These are phyloP conservation scores for Mnemiopsis leidyi DNA, from an alignment of 37 sponge, comb jelly and placozoan species.

Conservation along the genomic window DNA sequence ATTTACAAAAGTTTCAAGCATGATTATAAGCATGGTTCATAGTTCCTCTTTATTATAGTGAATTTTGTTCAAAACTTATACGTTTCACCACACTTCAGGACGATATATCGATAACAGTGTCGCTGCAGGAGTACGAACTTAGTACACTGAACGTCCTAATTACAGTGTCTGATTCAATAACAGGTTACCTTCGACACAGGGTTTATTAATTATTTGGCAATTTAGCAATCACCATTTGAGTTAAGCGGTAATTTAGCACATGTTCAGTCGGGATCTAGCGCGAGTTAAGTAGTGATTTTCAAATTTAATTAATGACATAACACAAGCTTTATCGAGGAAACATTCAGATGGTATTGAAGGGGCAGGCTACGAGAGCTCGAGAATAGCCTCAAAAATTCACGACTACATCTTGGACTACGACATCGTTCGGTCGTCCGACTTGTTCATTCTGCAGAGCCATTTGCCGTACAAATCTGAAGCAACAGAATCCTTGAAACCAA, in stretches of 20 bases:
- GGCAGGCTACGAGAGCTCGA: constrained; percentile 48
- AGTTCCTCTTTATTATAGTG: too few relatives aligned
- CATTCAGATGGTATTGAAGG: background rate
- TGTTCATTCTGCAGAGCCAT: background rate
- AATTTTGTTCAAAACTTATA: too few relatives aligned
- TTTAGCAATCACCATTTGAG: too few relatives aligned
- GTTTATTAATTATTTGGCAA: too few relatives aligned
- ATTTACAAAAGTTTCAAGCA: too few relatives aligned
- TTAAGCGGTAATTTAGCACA: background rate
- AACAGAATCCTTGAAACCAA: background rate
- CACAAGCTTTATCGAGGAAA: background rate
- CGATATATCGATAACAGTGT: background rate
- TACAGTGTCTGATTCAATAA: constrained; percentile 1
- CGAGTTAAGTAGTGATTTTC: too few relatives aligned
- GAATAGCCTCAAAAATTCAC: background rate
- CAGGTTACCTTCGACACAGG: too few relatives aligned
- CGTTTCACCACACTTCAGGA: background rate
- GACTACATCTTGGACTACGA: constrained; percentile 9
- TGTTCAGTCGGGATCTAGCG: too few relatives aligned
- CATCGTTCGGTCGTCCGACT: background rate
- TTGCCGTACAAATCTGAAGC: background rate
- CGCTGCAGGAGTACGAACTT: constrained; percentile 23
- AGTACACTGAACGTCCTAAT: background rate
- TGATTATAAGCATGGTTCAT: too few relatives aligned
- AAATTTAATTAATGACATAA: too few relatives aligned